Evolutionary conservation across 2,888 invertebrate genomes (phyloP), one percentile per base, ranked within the genome.

Genomic region (Baronia brevicornis): DNA sequence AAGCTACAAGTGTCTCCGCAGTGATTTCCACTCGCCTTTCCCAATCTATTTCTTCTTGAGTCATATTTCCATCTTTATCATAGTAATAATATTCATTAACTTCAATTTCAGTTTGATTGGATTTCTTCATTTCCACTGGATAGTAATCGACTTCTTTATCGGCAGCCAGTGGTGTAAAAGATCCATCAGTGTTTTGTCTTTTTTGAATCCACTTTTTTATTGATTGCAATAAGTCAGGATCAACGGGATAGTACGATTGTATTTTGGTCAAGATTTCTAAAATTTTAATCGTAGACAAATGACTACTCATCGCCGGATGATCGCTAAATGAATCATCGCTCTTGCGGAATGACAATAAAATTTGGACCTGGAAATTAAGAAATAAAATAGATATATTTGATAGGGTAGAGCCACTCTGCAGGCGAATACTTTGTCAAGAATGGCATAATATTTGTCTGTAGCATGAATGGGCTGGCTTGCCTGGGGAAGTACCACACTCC

Each of bases 271-370:
- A 63, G 2, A 88, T 86, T 54, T 89, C 88, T 4, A 90, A 56
- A 7, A 87, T 87, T 46, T 85, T 80, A 2, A 89, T 84, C 0
- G 89, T 89, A 0, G 86, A 84, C 37, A 86, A 63, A 43, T 88
- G 88, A 44, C 89, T 89, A 35, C 86, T 86, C 53, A 89, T 77
- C 47, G 86, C 86, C 39, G 87, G 88, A 39, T 89, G 89, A 35
- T 90, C 89, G 34, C 89, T 89, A 58, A 90, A 90, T 0, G 89
- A 89, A 44, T 88, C 88, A 56, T 90, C 89, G n/a, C 66, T 79
- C 56, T 88, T 89, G 4, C 88, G 79, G 63, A 88, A 90, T 0
- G 88, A 86, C 1, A 90, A 63, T 3, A 90, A 75, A 1, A 86
- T 74, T 73, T 90, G 89, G 1, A 88, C 86, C 87, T 88, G 69